A percentile compares a stretch with the other conserved stretches of the same genome.
These are phyloP conservation scores for Cheirogaleus major DNA, from an alignment of 2,797 vertebrate genomes.

Conservation along the genomic window DNA sequence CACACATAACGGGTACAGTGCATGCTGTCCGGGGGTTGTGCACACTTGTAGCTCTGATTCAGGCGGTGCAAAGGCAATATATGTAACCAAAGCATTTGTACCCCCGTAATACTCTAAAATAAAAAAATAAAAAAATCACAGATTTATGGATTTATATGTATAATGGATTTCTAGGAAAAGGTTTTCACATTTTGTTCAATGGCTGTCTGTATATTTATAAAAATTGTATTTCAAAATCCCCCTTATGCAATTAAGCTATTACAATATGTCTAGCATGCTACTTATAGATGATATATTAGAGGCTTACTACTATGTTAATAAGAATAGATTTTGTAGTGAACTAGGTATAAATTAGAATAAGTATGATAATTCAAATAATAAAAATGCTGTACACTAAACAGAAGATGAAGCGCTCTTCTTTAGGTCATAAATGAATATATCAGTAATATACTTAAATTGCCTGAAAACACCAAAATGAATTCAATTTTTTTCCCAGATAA, in stretches of 20 bases:
- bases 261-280: background rate
- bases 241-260: slow-evolving; percentile 35
- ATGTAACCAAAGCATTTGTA: too few species aligned
- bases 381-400: slow-evolving; percentile 11
- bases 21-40: too few species aligned
- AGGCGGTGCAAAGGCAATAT: too few species aligned
- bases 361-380: slow-evolving; percentile 36
- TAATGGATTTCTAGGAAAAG: background rate
- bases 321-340: slow-evolving; percentile 53
- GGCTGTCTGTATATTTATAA: background rate
- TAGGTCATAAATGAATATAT: slow-evolving; percentile 24
- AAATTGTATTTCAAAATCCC: slow-evolving; percentile 41
- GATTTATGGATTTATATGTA: background rate
- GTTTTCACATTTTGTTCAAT: background rate
- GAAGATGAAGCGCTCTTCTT: background rate
- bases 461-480: background rate
- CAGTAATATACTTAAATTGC: background rate
- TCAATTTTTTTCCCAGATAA: background rate
- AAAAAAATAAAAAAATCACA: background rate
- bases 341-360: background rate
- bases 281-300: background rate
- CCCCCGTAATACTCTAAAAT: too few species aligned
- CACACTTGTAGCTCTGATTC: too few species aligned
- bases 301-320: slow-evolving; percentile 28
- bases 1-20: too few species aligned